A percentile compares a stretch with the other conserved stretches of the same genome.
phyloP scores from a whole-genome alignment of 2,888 invertebrate species.

The Acanthosepion lycidas region DNA sequence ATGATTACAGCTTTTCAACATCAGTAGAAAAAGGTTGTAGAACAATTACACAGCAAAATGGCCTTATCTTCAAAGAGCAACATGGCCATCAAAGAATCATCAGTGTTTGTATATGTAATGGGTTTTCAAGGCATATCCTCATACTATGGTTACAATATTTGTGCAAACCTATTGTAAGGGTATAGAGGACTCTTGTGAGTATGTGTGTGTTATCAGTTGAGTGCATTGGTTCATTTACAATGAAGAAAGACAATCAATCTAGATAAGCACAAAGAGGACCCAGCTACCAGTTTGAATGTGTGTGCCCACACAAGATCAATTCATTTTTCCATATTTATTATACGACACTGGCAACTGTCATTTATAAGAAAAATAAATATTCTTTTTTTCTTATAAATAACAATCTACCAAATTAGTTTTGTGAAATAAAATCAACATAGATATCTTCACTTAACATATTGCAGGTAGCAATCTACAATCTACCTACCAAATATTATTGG shows the following conservation, averaged over 20 bases:
- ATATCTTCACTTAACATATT: no score
- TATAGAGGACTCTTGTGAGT: neutral
- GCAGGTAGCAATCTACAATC: no score
- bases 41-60: neutral
- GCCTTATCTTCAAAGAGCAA: neutral
- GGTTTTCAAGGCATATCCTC: neutral
- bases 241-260: neutral
- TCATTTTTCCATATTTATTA: no score
- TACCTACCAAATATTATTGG: no score
- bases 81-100: neutral
- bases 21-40: neutral
- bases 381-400: no score
- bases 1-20: conserved; percentile 17
- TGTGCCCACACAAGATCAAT: neutral
- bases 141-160: neutral
- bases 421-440: no score
- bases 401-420: no score
- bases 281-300: neutral
- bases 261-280: no score
- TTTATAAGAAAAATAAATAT: no score
- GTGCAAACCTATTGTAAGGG: neutral
- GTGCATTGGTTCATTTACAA: no score
- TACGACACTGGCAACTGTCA: no score
- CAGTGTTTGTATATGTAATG: neutral
- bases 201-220: neutral